Evolutionary conservation across 2,113 vertebrate genomes (phyloP).

Genomic region (Spheniscus mendiculus): DNA sequence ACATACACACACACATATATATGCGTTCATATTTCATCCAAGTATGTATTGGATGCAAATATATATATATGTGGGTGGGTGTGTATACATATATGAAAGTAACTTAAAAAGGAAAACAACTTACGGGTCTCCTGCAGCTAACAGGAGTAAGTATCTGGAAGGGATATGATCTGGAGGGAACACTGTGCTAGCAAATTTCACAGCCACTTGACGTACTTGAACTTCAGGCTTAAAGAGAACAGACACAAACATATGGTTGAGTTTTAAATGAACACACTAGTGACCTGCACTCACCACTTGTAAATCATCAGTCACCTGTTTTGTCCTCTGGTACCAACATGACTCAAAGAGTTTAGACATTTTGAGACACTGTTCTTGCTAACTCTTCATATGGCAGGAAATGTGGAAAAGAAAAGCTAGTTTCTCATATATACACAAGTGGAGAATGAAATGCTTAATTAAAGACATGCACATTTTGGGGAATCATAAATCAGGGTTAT

Average conservation of each 20-base stretch:
- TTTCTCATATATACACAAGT: not conserved
- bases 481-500: not conserved
- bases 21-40: not conserved
- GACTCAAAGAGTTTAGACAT: not conserved
- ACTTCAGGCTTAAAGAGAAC: slow-evolving; percentile 88
- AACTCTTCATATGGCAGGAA: not conserved
- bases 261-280: not conserved
- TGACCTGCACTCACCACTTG: not conserved
- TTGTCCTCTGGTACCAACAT: not conserved
- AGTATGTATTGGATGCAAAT: not conserved
- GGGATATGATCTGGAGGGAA: slow-evolving; percentile 94
- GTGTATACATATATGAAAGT: not conserved
- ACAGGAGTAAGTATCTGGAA: slow-evolving; percentile 93
- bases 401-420: not conserved
- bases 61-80: fast-evolving
- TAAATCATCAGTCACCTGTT: not conserved
- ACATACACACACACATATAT: not conserved
- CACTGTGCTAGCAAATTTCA: slow-evolving; percentile 95
- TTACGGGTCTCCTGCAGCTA: slow-evolving; percentile 98
- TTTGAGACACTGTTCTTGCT: not conserved
- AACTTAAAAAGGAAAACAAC: slow-evolving; percentile 54
- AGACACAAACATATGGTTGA: not conserved
- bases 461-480: not conserved
- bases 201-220: slow-evolving; percentile 95
- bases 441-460: not conserved